A percentile compares a stretch with the other conserved stretches of the same genome.
Conservation (phyloP, 2,797 vertebrate species). For the Choloepus didactylus region DNA sequence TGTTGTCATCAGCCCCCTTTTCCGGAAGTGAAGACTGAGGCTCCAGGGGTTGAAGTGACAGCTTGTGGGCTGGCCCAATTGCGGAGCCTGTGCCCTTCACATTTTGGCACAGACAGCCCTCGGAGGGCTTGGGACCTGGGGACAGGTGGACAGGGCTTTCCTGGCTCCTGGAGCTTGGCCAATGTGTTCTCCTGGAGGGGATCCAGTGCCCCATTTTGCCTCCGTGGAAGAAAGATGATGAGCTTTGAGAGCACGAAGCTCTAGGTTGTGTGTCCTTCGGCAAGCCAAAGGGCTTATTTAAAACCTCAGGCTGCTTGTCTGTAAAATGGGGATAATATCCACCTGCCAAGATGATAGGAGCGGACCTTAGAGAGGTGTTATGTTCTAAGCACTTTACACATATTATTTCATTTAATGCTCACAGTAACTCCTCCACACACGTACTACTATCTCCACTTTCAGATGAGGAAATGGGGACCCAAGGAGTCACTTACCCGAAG, state of each 20-base stretch:
- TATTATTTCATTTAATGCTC: not conserved
- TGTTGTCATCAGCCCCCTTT: not conserved
- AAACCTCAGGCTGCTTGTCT: not conserved
- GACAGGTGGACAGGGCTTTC: not conserved
- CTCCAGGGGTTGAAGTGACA: not conserved
- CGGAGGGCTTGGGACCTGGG: not conserved
- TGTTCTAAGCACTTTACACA: not conserved
- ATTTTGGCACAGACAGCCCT: not conserved
- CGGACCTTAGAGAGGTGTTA: not conserved
- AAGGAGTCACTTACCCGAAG: not conserved
- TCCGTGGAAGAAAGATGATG: not conserved
- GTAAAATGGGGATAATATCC: not conserved
- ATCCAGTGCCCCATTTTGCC: not conserved
- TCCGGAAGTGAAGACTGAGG: not conserved
- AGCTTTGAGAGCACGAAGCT: not conserved
- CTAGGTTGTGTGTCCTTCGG: not conserved
- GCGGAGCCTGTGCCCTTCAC: not conserved
- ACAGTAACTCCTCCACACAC: not conserved
- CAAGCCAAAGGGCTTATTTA: too few species aligned
- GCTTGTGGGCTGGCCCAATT: fast-evolving
- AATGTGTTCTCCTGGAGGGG: not conserved
- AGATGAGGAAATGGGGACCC: not conserved
- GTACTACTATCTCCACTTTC: not conserved
- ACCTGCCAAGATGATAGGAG: fast-evolving
- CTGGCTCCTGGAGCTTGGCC: not conserved